phyloP scores from a whole-genome alignment of 1,140 invertebrate genomes.

The Drosophila grimshawi region DNA sequence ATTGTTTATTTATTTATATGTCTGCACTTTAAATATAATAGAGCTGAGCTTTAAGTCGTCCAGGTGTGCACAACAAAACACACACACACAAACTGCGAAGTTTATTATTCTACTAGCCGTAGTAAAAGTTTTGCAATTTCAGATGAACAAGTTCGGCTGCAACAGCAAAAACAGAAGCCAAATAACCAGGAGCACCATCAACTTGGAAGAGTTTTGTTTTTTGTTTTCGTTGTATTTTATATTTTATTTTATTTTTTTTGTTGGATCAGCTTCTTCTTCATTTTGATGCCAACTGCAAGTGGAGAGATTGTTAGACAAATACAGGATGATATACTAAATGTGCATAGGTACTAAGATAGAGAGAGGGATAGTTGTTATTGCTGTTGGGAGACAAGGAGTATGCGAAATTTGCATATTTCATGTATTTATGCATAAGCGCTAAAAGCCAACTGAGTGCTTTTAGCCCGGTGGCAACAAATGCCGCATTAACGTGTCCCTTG shows the following conservation, averaged over 20 bases:
- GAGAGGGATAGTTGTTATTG: slow-evolving; percentile 13
- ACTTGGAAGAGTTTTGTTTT: slow-evolving; percentile 1
- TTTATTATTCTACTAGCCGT: slow-evolving; percentile 27
- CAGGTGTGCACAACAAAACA: slow-evolving; percentile 44
- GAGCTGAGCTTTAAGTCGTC: slow-evolving; percentile 14
- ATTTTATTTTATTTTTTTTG: neutral
- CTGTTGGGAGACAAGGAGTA: neutral
- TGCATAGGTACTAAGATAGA: neutral
- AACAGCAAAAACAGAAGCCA: slow-evolving; percentile 41
- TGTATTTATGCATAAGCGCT: slow-evolving; percentile 65
- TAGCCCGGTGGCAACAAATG: slow-evolving; percentile 43
- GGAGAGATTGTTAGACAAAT: slow-evolving; percentile 1
- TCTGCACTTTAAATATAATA: slow-evolving; percentile 27
- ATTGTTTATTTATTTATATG: slow-evolving; percentile 48
- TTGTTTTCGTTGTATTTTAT: neutral
- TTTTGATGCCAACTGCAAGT: slow-evolving; percentile 23
- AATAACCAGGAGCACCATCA: slow-evolving; percentile 35
- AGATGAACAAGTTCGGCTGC: slow-evolving; percentile 31
- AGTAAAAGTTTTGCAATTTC: slow-evolving; percentile 48
- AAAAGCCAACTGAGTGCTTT: slow-evolving; percentile 68
- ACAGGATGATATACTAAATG: slow-evolving; percentile 16
- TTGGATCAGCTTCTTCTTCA: neutral
- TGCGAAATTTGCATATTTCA: slow-evolving; percentile 68
- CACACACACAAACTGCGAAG: slow-evolving; percentile 10
- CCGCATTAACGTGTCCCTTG: slow-evolving; percentile 63